Percentiles rank a stretch among this genome's conserved stretches.
These are phyloP conservation scores for Tolmerus cingulatus DNA, from an alignment of 2,888 invertebrate species.

Conservation along the genomic window DNA sequence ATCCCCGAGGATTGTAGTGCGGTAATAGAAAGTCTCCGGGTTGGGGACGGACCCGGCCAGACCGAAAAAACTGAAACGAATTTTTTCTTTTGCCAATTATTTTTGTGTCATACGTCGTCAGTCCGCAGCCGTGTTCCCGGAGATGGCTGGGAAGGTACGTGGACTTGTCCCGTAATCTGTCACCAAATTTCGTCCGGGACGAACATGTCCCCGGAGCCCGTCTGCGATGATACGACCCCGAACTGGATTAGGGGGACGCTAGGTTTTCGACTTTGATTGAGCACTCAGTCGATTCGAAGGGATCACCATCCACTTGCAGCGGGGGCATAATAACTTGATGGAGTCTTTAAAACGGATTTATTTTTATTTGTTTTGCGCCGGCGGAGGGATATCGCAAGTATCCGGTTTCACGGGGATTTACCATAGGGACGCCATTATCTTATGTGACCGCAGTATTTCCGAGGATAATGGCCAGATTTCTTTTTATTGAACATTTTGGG, in stretches of 20 bases:
- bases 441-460: neutral
- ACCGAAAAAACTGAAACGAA: constrained; percentile 35
- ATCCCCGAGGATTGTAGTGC: constrained; percentile 37
- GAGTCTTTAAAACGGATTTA: constrained; percentile 38
- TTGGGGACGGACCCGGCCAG: neutral
- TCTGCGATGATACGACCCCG: neutral
- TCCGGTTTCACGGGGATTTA: constrained; percentile 16
- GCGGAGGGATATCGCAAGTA: neutral
- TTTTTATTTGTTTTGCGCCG: constrained; percentile 30
- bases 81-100: constrained; percentile 37
- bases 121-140: constrained; percentile 6
- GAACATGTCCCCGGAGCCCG: neutral
- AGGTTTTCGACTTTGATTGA: constrained; percentile 31
- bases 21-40: constrained; percentile 27
- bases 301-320: constrained; percentile 34
- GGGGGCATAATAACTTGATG: constrained; percentile 21
- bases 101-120: constrained; percentile 39
- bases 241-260: constrained; percentile 16
- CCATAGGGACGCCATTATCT: constrained; percentile 8
- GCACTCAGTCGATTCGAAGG: constrained; percentile 11
- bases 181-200: neutral
- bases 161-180: constrained; percentile 31
- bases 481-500: neutral
- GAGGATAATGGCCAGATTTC: neutral
- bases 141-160: neutral